These are phyloP conservation scores for Heliconius cydno DNA, from an alignment of 2,888 invertebrate genomes.

Conservation along the genomic window DNA sequence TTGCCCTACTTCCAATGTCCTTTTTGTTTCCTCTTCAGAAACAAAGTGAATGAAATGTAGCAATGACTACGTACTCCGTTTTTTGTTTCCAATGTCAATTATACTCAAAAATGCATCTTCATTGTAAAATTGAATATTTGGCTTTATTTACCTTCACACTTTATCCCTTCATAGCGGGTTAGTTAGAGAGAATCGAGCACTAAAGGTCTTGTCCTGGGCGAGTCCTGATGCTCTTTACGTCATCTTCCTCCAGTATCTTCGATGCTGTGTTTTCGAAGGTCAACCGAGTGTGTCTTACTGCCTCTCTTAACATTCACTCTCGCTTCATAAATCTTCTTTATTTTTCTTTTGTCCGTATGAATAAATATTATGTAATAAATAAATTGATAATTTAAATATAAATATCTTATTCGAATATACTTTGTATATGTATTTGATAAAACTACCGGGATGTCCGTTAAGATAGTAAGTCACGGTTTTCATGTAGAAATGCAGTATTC, in stretches of 20 bases:
- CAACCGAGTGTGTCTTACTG: not conserved
- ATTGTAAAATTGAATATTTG: too few relatives aligned
- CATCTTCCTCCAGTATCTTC: not conserved
- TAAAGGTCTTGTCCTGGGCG: too few relatives aligned
- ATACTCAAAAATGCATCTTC: not conserved
- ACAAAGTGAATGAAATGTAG: not conserved
- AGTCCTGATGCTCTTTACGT: not conserved
- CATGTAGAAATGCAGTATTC: not conserved
- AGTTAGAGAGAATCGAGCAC: too few relatives aligned
- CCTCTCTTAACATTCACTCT: not conserved
- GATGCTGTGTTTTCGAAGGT: not conserved
- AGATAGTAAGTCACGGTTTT: not conserved
- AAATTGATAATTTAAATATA: not conserved
- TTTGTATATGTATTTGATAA: not conserved
- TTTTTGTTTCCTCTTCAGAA: slow-evolving; percentile 44
- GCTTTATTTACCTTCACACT: too few relatives aligned
- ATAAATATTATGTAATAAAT: not conserved
- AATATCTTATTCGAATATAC: too few relatives aligned
- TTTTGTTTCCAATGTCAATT: not conserved
- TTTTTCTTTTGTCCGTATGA: too few relatives aligned
- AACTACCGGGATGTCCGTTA: not conserved
- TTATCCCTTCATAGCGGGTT: too few relatives aligned
- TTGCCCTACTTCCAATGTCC: slow-evolving; percentile 53
- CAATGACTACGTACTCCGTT: not conserved
- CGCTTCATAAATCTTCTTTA: not conserved